Evolutionary conservation across 2,797 vertebrate species (phyloP), one percentile per base, ranked within the genome.

Genomic region (Trachops cirrhosus): DNA sequence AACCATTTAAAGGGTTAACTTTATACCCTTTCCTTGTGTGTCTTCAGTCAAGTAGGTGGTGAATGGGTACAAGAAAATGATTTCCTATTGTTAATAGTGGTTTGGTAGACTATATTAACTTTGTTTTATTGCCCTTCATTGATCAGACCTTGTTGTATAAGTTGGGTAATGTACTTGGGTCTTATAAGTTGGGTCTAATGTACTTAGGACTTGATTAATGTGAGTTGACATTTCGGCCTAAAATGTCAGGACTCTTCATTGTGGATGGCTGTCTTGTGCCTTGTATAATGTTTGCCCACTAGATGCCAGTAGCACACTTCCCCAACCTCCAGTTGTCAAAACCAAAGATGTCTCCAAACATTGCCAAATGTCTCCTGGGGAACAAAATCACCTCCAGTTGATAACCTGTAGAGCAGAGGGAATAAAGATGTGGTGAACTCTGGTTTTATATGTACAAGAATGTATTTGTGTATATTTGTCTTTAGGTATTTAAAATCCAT

Each of bases 401-500:
- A 59, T 32, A 52, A 46, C n/a, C 52, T 41, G 22, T 71, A 19
- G 71, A 34, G 93, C 91, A 67, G n/a, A 84, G 15, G 74, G 32
- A 77, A 54, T 94, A 46, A 91, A 74, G 34, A 34, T 92, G 15
- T 44, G 19, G 70, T 78, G 32, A 89, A 54, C n/a, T 80, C 14
- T 87, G 54, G 6, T 89, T 59, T 84, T 73, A 24, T 46, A 46
- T 91, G 12, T 82, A 1, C 1, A 29, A 64, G 32, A n/a, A 64
- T 86, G 32, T 50, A 15, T 80, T 88, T 89, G 29, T 88, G 4
- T 85, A 24, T 75, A 34, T 93, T 89, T 90, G 71, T 92, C 48
- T 89, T 94, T 79, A 64, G 24, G 12, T 79, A 46, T n/a, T 93
- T 91, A 93, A 89, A 92, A 79, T 86, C 19, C 16, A 26, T 88